These are phyloP conservation scores for Pseudomyrmex flavicornis DNA, from an alignment of 1,140 invertebrate genomes.

Conservation along the genomic window DNA sequence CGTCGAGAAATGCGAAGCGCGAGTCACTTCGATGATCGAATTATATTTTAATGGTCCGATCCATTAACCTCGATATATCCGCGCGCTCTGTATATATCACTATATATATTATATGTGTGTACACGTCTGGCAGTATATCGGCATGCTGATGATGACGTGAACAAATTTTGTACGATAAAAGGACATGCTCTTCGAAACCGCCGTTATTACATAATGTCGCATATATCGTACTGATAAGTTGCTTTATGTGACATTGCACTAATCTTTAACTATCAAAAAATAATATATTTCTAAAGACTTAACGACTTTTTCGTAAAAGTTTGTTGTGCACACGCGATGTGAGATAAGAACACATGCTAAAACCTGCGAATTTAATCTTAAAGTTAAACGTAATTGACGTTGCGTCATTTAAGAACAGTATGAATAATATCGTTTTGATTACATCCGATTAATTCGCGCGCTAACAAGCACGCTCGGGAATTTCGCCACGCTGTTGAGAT, in stretches of 20 bases:
- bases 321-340: neutral
- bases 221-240: neutral
- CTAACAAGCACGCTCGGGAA: constrained; percentile 24
- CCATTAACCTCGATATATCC: constrained; percentile 15
- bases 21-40: constrained; percentile 6
- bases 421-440: constrained; percentile 14
- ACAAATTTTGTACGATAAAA: constrained; percentile 19
- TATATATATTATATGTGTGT: too few species aligned
- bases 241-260: neutral
- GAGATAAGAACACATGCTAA: too few species aligned
- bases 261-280: neutral
- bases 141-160: constrained; percentile 22
- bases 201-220: neutral
- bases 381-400: neutral
- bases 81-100: neutral
- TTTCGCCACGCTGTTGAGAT: constrained; percentile 35
- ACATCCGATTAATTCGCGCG: neutral
- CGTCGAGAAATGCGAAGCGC: neutral
- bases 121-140: neutral
- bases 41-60: constrained; percentile 11
- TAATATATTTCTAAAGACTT: neutral
- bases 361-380: neutral
- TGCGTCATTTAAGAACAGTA: constrained; percentile 3
- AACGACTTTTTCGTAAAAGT: neutral
- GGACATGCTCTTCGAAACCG: neutral